Evolutionary conservation across 2,888 invertebrate genomes (phyloP), one percentile per base, ranked within the genome.

Genomic region (Orchesellides sinensis): DNA sequence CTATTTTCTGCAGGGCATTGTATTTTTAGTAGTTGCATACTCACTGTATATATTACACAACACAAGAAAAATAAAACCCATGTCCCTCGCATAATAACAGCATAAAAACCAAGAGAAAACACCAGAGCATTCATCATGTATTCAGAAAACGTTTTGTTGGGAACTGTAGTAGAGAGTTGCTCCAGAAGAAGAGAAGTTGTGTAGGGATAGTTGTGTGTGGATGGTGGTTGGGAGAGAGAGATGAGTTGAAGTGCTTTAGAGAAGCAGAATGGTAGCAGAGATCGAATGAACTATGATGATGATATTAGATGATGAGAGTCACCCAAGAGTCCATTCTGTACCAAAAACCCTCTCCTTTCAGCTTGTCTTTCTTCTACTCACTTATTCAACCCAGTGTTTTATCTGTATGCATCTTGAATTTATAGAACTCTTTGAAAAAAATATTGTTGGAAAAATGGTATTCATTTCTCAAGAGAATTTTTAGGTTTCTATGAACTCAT

Each of bases 91-190:
- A 74, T 74, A 74, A 74, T 63, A 74, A 65, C 65, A 35, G 65
- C 35, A 52, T 74, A 74, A 74, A 74, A 74, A 21, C 40, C 61
- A 19, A n/a, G 29, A 54, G 65, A 65, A 65, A 74, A 52, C 52
- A 52, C 23, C 10, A n/a, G 45, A 56, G 47, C 19, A 74, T 77
- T 66, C 68, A 78, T 78, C 59, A 69, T 61, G 78, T 78, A 78
- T 78, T 78, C 78, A 23, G 47, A 25, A 65, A 49, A 32, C 69
- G 78, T 78, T 63, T 75, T 69, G 69, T 78, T 78, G 78, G 59
- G 12, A 23, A n/a, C n/a, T n/a, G n/a, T n/a, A n/a, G n/a, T n/a
- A n/a, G n/a, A n/a, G n/a, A n/a, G n/a, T n/a, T n/a, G n/a, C n/a
- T n/a, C n/a, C n/a, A n/a, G n/a, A n/a, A n/a, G n/a, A n/a, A n/a